phyloP scores from a whole-genome alignment of 1,140 invertebrate genomes.

The Ceratina australensis region DNA sequence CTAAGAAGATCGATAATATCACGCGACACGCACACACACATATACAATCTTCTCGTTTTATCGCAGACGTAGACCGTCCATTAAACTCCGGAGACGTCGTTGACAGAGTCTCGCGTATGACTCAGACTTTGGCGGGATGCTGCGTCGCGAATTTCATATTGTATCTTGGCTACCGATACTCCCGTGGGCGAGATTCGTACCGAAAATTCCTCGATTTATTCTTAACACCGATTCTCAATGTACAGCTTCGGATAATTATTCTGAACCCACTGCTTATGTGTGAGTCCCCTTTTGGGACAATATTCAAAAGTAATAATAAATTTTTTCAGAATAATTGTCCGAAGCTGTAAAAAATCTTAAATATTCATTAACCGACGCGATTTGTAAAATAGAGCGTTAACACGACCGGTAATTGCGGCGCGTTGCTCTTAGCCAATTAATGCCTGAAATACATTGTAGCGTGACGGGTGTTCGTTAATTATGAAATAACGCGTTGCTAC shows the following conservation, averaged over 20 bases:
- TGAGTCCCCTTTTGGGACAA: too few species aligned
- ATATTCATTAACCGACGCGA: not conserved
- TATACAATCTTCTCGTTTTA: not conserved
- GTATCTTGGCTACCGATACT: not conserved
- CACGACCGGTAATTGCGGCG: not conserved
- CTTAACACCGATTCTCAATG: not conserved
- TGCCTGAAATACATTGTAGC: not conserved
- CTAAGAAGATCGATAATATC: too few species aligned
- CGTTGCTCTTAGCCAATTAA: not conserved
- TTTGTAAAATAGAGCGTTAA: conserved; percentile 12
- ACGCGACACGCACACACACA: too few species aligned
- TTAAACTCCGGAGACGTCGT: not conserved
- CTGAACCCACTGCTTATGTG: too few species aligned
- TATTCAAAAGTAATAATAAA: too few species aligned
- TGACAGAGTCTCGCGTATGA: not conserved
- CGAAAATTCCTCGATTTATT: too few species aligned
- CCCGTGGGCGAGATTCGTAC: not conserved
- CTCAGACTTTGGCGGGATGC: conserved; percentile 5
- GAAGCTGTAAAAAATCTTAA: not conserved
- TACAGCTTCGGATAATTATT: too few species aligned
- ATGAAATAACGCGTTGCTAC: not conserved
- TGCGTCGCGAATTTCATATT: not conserved
- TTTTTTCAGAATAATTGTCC: too few species aligned
- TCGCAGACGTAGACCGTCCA: not conserved
- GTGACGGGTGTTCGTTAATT: not conserved